These are phyloP conservation scores for Saturnia pavonia DNA, from an alignment of 2,888 invertebrate genomes.

Conservation along the genomic window DNA sequence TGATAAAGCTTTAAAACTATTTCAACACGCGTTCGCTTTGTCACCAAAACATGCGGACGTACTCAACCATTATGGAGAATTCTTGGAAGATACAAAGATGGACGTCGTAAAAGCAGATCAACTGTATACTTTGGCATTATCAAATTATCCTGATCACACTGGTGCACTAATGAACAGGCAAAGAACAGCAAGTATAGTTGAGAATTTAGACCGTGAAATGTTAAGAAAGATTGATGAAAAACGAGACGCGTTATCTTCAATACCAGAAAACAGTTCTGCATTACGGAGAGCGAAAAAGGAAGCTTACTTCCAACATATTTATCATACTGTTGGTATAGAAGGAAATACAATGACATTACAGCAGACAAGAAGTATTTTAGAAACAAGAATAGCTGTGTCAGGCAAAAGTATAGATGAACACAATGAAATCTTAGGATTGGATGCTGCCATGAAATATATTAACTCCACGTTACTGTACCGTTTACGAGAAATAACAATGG, in stretches of 20 bases:
- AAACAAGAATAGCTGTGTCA: constrained; percentile 88
- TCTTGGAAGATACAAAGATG: constrained; percentile 91
- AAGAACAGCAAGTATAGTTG: constrained; percentile 93
- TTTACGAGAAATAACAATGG: constrained; percentile 88
- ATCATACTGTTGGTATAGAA: constrained; percentile 98
- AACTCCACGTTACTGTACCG: constrained; percentile 90
- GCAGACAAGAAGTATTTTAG: constrained; percentile 94
- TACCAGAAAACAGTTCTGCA: constrained; percentile 90
- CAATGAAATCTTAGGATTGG: constrained; percentile 97
- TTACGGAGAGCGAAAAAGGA: constrained; percentile 95
- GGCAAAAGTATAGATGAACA: constrained; percentile 98
- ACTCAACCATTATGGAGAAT: constrained; percentile 95
- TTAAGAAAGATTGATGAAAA: constrained; percentile 92
- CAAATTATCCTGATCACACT: constrained; percentile 90
- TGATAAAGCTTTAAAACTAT: constrained; percentile 92
- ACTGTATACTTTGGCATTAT: constrained; percentile 92
- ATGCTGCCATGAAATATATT: constrained; percentile 97
- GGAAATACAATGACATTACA: constrained; percentile 98
- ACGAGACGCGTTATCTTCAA: constrained; percentile 89
- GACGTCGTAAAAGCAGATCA: constrained; percentile 95
- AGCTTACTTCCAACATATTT: constrained; percentile 97
- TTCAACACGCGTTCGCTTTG: constrained; percentile 94
- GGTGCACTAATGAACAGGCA: constrained; percentile 90
- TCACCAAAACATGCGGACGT: constrained; percentile 97
- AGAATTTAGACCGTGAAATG: constrained; percentile 91